Percentiles rank a stretch among this genome's conserved stretches.
phyloP scores from a whole-genome alignment of 2,113 vertebrate species.

The Euleptes europaea region DNA sequence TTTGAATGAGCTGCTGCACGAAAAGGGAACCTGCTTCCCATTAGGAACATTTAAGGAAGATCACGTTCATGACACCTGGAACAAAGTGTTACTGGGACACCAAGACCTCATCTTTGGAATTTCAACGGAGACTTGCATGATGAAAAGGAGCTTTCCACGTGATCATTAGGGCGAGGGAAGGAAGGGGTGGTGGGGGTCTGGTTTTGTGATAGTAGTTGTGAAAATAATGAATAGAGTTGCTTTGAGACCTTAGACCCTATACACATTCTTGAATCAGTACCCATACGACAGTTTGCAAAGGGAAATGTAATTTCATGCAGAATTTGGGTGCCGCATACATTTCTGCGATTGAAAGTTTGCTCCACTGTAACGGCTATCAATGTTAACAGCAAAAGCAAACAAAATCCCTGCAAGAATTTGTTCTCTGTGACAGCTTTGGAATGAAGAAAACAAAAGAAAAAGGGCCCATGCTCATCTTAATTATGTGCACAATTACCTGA shows the following conservation, averaged over 20 bases:
- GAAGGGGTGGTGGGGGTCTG: not conserved
- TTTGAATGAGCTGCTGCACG: not conserved
- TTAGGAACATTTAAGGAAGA: not conserved
- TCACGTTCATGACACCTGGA: not conserved
- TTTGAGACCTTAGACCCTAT: not conserved
- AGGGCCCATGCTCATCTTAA: not conserved
- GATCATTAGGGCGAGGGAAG: not conserved
- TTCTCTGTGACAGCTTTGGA: not conserved
- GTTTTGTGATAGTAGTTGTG: not conserved
- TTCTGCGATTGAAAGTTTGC: too few relatives aligned
- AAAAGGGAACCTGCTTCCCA: not conserved
- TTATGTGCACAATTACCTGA: not conserved
- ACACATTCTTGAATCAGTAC: not conserved
- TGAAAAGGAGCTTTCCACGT: not conserved
- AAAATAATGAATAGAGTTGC: not conserved
- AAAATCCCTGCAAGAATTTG: not conserved
- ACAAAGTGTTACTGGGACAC: not conserved
- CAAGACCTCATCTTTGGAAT: not conserved
- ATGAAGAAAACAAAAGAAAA: not conserved
- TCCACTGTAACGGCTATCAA: too few relatives aligned
- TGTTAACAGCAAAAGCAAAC: not conserved
- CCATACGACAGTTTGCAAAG: not conserved
- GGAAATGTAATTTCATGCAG: not conserved
- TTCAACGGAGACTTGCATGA: not conserved
- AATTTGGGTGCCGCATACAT: not conserved